These are phyloP conservation scores for Danionella cerebrum DNA, from an alignment of 2,113 vertebrate genomes.

Conservation along the genomic window DNA sequence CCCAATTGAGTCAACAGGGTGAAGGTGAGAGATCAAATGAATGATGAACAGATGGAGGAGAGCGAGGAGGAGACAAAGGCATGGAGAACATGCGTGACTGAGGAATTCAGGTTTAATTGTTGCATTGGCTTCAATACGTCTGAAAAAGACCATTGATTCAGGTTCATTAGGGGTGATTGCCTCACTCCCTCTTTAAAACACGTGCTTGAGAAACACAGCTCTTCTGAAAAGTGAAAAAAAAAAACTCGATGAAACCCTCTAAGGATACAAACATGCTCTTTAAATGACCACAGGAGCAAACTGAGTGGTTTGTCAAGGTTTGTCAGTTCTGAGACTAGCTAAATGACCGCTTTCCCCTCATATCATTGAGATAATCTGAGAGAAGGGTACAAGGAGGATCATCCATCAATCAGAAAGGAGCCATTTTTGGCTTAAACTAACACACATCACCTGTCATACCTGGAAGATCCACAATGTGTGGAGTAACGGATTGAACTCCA, in stretches of 20 bases:
- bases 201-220: no score
- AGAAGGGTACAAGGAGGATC: not conserved
- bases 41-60: no score
- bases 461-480: not conserved
- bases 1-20: not conserved
- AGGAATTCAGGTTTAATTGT: no score
- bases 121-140: not conserved
- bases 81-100: not conserved
- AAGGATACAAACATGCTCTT: not conserved
- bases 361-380: conserved; percentile 23
- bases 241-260: not conserved
- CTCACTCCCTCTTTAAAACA: no score
- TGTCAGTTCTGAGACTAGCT: not conserved
- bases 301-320: conserved; percentile 2
- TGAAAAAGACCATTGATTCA: not conserved
- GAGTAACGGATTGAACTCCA: conserved; percentile 1
- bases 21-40: not conserved
- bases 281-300: conserved; percentile 1
- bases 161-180: not conserved
- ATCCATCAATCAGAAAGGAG: conserved; percentile 2
- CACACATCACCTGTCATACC: conserved; percentile 5
- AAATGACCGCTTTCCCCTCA: conserved; percentile 1
- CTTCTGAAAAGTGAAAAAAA: not conserved
- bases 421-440: conserved; percentile 23
- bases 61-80: not conserved